Base-by-base conservation (phyloP, 2,888 invertebrate species). In the Nomada fucata region DNA sequence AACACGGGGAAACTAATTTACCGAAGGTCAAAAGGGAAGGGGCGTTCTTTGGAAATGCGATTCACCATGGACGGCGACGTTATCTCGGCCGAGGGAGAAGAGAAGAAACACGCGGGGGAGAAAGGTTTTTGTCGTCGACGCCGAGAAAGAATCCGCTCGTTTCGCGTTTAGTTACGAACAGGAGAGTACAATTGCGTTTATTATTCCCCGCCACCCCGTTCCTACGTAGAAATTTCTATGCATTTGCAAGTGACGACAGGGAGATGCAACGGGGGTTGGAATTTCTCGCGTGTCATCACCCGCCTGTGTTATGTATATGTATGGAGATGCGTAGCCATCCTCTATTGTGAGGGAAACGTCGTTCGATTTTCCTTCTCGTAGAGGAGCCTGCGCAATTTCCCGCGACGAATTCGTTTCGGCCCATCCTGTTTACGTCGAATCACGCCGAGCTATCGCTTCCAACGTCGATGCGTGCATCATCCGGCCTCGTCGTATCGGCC, bases 181-280 rank as follows among this genome's bases (percentile, higher is more conserved):
- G 80, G 79, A 78, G 53, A 73, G 76, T 53, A 61, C 74, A 78
- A 84, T 79, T 79, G 82, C 69, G 83, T 89, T 87, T 85, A 85
- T 89, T 89, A 87, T 84, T 86, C 85, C 72, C 72, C 77, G 85
- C 85, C 77, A 67, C 73, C 75, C 72, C 29, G 64, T 71, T 42
- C 61, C 23, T 64, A 15, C 69, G 60, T 68, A 23, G 65, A 73
- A 84, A 77, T 82, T 87, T 87, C 86, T 81, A 88, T 84, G 80
- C 80, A 84, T 87, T 88, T 83, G 79, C 88, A 84, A 87, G 84
- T 86, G 87, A 87, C 78, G 88, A 88, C 86, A 73, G 79, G 68
- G 70, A 77, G 79, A 79, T 74, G 81, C 79, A 44, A 36, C 61
- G 55, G 71, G 84, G 74, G 57, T 52, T 76, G 57, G 74, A 63